phyloP scores from a whole-genome alignment of 2,113 vertebrate species.

The Lepus timidus region DNA sequence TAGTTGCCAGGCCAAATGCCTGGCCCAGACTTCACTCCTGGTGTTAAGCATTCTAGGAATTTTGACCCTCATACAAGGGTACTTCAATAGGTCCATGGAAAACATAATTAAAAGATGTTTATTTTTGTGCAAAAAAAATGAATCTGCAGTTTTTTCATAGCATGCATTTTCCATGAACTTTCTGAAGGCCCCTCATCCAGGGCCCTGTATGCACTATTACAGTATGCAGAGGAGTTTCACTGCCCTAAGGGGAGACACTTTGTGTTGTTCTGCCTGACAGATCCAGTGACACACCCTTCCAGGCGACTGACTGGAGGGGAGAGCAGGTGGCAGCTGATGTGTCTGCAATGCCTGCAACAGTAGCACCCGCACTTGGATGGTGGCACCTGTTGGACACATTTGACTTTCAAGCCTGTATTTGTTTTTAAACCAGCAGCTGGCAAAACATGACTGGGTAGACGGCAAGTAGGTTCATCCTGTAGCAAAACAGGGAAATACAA shows the following conservation, averaged over 20 bases:
- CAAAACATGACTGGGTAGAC: neutral
- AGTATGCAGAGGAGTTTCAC: neutral
- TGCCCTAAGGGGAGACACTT: neutral
- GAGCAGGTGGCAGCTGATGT: neutral
- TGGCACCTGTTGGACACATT: neutral
- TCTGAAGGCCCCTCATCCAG: too few species aligned
- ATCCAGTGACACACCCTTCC: neutral
- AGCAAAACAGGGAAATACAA: neutral
- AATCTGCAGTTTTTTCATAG: too few species aligned
- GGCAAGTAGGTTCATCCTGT: neutral
- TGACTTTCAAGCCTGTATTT: conserved; percentile 23
- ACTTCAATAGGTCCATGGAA: too few species aligned
- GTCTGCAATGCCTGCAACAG: neutral
- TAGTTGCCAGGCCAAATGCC: too few species aligned
- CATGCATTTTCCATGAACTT: too few species aligned
- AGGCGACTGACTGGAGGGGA: neutral
- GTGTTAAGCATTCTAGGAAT: neutral
- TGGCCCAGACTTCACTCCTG: neutral
- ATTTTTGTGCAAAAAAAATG: too few species aligned
- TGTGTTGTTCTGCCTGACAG: neutral
- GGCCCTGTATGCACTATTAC: neutral
- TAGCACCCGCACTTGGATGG: neutral
- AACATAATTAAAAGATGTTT: too few species aligned
- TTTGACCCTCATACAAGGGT: too few species aligned
- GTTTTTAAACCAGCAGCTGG: conserved; percentile 55